These are phyloP conservation scores for Ametastegia equiseti DNA, from an alignment of 2,888 invertebrate species.

Conservation along the genomic window DNA sequence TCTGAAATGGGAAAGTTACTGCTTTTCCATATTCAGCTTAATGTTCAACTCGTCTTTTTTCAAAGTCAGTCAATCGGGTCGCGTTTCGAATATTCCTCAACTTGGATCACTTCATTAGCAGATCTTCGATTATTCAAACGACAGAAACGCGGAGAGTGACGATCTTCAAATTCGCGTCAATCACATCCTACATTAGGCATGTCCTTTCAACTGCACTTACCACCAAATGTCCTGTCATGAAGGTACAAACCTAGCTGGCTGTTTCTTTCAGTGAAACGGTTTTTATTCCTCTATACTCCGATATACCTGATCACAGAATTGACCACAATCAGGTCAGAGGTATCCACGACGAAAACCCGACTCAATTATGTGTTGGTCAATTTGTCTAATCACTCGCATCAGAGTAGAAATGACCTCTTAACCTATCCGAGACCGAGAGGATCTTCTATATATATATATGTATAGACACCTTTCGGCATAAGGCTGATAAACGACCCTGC, in stretches of 20 bases:
- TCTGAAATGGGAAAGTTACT: conserved; percentile 11
- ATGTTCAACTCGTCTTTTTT: background rate
- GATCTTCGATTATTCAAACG: background rate
- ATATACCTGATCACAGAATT: background rate
- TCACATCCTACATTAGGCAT: background rate
- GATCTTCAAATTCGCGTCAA: background rate
- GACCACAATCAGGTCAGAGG: background rate
- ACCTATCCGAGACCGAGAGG: conserved; percentile 14
- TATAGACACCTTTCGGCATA: conserved; percentile 29
- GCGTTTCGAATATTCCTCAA: background rate
- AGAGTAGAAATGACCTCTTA: conserved; percentile 32
- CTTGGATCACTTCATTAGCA: background rate
- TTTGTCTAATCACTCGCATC: conserved; percentile 38
- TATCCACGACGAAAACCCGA: background rate
- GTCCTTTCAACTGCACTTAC: background rate
- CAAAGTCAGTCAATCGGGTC: background rate
- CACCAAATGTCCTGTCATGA: background rate
- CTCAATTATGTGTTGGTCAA: conserved; percentile 16
- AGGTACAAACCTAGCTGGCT: background rate
- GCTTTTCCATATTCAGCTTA: background rate
- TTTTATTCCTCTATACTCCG: background rate
- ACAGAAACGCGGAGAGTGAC: background rate
- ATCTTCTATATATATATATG: conserved; percentile 7
- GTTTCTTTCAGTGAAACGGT: background rate
- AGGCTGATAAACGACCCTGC: conserved; percentile 47